Conservation (phyloP, 2,797 vertebrate species). For the Adrianichthys oophorus region DNA sequence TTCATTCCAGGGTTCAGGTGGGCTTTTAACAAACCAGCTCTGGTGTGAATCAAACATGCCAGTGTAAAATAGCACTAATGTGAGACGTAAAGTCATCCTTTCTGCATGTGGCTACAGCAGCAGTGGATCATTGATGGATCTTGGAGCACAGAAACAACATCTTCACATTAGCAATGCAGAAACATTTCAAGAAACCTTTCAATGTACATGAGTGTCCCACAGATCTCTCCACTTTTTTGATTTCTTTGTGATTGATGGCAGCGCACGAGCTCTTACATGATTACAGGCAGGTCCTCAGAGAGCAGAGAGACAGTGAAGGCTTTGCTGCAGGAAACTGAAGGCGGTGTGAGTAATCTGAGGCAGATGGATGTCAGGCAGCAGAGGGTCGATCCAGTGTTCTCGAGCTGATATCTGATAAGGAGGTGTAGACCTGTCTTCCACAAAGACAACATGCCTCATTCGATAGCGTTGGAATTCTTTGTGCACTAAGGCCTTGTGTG, state of each 20-base stretch:
- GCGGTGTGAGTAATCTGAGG: conserved; percentile 37
- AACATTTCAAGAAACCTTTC: too few species aligned
- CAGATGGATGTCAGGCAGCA: conserved; percentile 54
- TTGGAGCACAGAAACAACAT: too few species aligned
- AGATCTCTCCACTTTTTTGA: too few species aligned
- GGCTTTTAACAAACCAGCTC: too few species aligned
- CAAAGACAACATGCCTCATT: conserved; percentile 53
- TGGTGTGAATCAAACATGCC: too few species aligned
- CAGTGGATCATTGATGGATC: too few species aligned
- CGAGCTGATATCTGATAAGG: conserved; percentile 67
- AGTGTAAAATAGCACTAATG: too few species aligned
- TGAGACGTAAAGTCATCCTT: too few species aligned
- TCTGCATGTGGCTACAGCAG: too few species aligned
- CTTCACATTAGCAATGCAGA: too few species aligned
- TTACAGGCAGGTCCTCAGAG: conserved; percentile 16
- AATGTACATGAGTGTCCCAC: too few species aligned
- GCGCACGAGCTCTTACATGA: neutral
- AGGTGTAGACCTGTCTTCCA: conserved; percentile 43
- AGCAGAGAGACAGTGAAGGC: conserved; percentile 21
- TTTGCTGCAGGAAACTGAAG: conserved; percentile 48
- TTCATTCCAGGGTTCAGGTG: too few species aligned
- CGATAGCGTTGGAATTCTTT: conserved; percentile 61
- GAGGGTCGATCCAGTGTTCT: conserved; percentile 44
- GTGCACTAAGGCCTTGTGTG: conserved; percentile 8
- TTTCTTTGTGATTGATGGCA: neutral